Conservation (phyloP, 2,888 invertebrate genomes). For the Thereva nobilitata region DNA sequence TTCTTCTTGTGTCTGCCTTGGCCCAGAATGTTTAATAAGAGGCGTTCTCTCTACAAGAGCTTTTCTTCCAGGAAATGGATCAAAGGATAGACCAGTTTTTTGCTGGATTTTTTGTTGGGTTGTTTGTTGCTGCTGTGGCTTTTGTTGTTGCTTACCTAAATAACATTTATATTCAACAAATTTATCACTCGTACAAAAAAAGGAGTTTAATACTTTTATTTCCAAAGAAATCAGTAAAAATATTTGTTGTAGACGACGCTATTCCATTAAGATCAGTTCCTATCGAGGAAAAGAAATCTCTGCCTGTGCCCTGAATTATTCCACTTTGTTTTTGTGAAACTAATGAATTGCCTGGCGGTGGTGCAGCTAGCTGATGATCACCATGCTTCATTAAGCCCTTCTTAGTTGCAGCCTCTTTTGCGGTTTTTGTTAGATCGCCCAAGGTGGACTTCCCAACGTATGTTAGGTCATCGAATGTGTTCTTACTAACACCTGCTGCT, state of each 20-base stretch:
- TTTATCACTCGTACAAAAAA: not conserved
- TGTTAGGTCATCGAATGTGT: slow-evolving; percentile 84
- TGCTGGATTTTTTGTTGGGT: slow-evolving; percentile 54
- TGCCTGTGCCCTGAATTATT: slow-evolving; percentile 66
- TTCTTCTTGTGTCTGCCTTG: slow-evolving; percentile 69
- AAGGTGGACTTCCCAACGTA: slow-evolving; percentile 89
- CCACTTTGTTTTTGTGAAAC: slow-evolving; percentile 53
- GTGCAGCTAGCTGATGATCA: slow-evolving; percentile 39
- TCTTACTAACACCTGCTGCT: slow-evolving; percentile 85
- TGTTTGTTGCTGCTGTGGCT: slow-evolving; percentile 48
- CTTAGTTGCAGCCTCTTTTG: slow-evolving; percentile 84
- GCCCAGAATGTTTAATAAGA: slow-evolving; percentile 80
- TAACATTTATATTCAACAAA: not conserved
- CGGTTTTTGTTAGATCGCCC: slow-evolving; percentile 88
- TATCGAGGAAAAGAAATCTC: slow-evolving; percentile 88
- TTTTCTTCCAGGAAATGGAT: slow-evolving; percentile 78
- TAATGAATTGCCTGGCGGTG: slow-evolving; percentile 49
- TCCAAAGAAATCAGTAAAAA: slow-evolving; percentile 94
- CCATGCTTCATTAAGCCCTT: slow-evolving; percentile 79
- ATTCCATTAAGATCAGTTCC: slow-evolving; percentile 91
- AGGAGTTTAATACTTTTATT: slow-evolving; percentile 62
- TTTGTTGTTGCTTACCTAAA: slow-evolving; percentile 45
- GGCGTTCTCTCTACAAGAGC: slow-evolving; percentile 89
- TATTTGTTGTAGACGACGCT: slow-evolving; percentile 89
- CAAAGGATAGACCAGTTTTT: slow-evolving; percentile 64